Base-by-base conservation (phyloP, 2,113 vertebrate species). In the Leucosticte australis region DNA sequence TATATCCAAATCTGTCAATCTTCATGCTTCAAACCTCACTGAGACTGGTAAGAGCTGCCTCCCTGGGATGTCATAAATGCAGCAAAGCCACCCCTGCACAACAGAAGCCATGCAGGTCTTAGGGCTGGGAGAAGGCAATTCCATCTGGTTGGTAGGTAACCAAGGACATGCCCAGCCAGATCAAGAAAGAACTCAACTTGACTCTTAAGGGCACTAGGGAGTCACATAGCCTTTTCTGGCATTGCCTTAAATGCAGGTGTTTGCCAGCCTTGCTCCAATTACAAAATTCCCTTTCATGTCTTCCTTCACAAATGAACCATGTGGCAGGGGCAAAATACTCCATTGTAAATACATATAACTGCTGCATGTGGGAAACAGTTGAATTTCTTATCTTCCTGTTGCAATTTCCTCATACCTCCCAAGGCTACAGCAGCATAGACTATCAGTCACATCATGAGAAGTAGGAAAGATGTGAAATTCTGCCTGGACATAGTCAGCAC, bases 391-490 rank as follows among this genome's bases (percentile, higher is more conserved):
- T 76, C 24, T 1, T 87, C 85, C 62, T 85, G 10, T 69, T 83
- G 67, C 63, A 65, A 86, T 85, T 93, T 90, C 84, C 83, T 86
- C 30, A 3, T 55, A 74, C 23, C 41, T 81, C 62, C 44, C 64
- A 59, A 83, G 59, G 76, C 33, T 63, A 24, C 3, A 7, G 37
- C 35, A 92, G 63, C 42, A 63, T 0, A 65, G 63, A 39, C 28
- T 27, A 44, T 18, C 39, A 86, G 53, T 41, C 15, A 1, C 59
- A 30, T n/a, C 46, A 88, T 10, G 44, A 41, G 37, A 93, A 86
- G 67, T 4, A 52, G 67, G 21, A 95, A 96, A 94, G 30, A 87
- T 12, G n/a, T 78, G 52, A 93, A 79, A 87, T 87, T 68, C 74
- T 76, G 83, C 59, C 46, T 9, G 5, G 37, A 77, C 69, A 70